Evolutionary conservation across 2,113 vertebrate species (phyloP).

Genomic region (Indri indri): DNA sequence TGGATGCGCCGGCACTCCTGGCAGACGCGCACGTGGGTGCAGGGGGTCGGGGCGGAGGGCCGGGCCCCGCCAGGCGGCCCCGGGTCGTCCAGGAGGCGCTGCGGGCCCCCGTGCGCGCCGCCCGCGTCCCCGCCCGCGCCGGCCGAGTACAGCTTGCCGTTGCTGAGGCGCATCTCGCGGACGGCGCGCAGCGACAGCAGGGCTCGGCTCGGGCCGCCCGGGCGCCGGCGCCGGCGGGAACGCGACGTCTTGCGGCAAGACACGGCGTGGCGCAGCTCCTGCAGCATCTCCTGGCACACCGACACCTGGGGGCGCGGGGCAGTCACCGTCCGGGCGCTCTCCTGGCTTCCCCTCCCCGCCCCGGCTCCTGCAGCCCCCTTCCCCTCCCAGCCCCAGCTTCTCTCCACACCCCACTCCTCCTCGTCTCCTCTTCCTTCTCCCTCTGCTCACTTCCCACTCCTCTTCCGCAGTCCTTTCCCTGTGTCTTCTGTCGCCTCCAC

Average conservation of each 20-base stretch:
- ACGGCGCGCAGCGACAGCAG: constrained; percentile 87
- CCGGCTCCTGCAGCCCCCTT: too few relatives aligned
- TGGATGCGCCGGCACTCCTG: constrained; percentile 95
- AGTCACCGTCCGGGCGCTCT: constrained; percentile 1
- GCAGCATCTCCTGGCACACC: constrained; percentile 94
- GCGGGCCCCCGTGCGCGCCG: constrained; percentile 87
- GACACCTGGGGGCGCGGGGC: constrained; percentile 85
- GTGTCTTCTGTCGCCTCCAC: not conserved
- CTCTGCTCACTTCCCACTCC: not conserved
- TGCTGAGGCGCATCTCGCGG: constrained; percentile 92
- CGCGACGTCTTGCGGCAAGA: constrained; percentile 93
- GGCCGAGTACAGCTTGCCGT: constrained; percentile 91
- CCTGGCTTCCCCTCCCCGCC: not conserved
- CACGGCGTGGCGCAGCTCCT: constrained; percentile 91
- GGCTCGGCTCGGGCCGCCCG: constrained; percentile 75
- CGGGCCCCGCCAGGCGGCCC: constrained; percentile 77
- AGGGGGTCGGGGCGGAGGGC: constrained; percentile 71
- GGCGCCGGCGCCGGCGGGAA: constrained; percentile 87
- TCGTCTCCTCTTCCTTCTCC: not conserved
- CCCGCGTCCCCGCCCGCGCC: constrained; percentile 83
- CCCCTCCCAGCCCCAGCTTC: fast-evolving
- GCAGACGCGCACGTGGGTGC: constrained; percentile 84
- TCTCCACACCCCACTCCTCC: not conserved
- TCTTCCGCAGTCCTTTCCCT: not conserved
- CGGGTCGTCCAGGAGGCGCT: constrained; percentile 91